Evolutionary conservation across 2,888 invertebrate genomes (phyloP).

Genomic region (Drosophila helvetica): DNA sequence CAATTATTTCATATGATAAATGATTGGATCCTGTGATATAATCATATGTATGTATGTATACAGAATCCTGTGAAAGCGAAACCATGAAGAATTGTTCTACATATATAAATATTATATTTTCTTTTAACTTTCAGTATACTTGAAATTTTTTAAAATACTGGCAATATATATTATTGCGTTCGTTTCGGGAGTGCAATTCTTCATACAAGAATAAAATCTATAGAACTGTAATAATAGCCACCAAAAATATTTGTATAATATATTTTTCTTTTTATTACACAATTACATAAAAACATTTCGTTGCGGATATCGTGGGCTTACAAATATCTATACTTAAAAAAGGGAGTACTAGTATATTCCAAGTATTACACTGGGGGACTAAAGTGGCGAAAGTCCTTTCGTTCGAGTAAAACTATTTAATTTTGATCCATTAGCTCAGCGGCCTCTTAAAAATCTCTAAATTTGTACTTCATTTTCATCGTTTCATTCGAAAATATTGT

Average conservation of each 20-base stretch:
- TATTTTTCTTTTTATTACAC: conserved; percentile 52
- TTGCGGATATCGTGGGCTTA: conserved; percentile 34
- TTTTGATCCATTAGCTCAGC: conserved; percentile 75
- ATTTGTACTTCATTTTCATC: conserved; percentile 73
- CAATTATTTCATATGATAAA: too few relatives aligned
- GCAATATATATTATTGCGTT: too few relatives aligned
- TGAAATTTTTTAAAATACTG: too few relatives aligned
- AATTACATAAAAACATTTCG: conserved; percentile 65
- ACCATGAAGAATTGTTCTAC: too few relatives aligned
- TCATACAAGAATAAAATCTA: too few relatives aligned
- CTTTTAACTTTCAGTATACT: too few relatives aligned
- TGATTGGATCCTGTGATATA: too few relatives aligned
- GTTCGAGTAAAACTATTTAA: conserved; percentile 49
- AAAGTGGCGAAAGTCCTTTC: conserved; percentile 36
- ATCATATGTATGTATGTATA: too few relatives aligned
- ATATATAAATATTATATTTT: too few relatives aligned
- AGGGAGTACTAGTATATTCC: neutral
- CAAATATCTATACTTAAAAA: conserved; percentile 20
- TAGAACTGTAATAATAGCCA: neutral
- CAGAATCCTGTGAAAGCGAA: too few relatives aligned
- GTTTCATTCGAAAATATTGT: conserved; percentile 74
- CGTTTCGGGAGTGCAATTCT: too few relatives aligned
- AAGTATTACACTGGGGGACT: conserved; percentile 37
- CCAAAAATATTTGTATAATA: conserved; percentile 10
- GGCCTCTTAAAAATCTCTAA: conserved; percentile 61